Conservation (phyloP, 2,888 invertebrate species). For the Clanis bilineata region DNA sequence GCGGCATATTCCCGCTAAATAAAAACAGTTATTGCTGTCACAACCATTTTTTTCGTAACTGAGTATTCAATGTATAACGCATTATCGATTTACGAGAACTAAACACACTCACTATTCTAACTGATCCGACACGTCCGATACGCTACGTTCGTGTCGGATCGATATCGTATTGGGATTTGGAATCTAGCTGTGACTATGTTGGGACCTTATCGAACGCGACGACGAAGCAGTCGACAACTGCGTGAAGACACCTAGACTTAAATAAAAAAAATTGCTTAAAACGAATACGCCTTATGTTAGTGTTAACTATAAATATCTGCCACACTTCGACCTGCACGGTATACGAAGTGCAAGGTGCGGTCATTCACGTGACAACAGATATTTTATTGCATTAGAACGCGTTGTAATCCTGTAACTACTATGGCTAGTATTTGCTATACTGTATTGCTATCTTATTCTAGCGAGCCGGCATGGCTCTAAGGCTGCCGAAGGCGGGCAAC, state of each 20-base stretch:
- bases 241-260: not conserved
- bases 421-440: not conserved
- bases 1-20: not conserved
- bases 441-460: not conserved
- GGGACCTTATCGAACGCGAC: not conserved
- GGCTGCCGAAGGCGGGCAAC: slow-evolving; percentile 10
- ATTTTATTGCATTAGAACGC: slow-evolving; percentile 3
- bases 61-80: not conserved
- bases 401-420: not conserved
- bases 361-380: not conserved
- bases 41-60: slow-evolving; percentile 1
- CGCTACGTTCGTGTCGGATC: not conserved
- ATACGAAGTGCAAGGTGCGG: not conserved
- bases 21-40: not conserved
- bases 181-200: slow-evolving; percentile 7
- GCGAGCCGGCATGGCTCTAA: not conserved
- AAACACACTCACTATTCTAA: not conserved
- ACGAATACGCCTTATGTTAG: not conserved
- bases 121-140: not conserved
- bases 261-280: not conserved
- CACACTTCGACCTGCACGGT: not conserved
- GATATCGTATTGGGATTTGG: not conserved
- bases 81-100: not conserved
- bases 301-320: not conserved
- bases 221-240: too few relatives aligned